Conservation (phyloP, 2,113 vertebrate species). For the Empidonax traillii region DNA sequence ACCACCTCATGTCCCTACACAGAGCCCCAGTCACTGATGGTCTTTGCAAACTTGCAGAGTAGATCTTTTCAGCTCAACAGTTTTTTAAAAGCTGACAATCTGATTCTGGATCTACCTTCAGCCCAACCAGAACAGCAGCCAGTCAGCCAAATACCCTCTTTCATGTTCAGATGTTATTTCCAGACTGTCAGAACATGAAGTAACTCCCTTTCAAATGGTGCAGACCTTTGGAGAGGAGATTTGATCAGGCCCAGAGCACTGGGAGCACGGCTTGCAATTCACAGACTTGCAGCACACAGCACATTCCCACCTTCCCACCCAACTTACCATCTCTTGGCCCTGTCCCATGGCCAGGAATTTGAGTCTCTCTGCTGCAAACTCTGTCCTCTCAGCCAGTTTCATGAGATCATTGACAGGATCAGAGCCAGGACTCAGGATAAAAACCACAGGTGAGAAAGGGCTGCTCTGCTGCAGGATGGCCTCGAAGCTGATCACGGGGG, state of each 20-base stretch:
- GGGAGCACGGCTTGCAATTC: neutral
- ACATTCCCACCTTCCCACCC: neutral
- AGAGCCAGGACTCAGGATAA: conserved; percentile 93
- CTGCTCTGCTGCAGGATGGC: conserved; percentile 89
- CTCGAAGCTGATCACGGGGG: conserved; percentile 92
- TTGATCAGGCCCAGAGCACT: neutral
- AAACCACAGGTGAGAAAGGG: conserved; percentile 89
- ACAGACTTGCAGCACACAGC: neutral
- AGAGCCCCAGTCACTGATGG: neutral
- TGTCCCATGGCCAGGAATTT: conserved; percentile 97
- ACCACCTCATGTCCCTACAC: neutral
- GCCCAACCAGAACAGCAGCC: neutral
- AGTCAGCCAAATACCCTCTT: neutral
- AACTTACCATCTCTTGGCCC: conserved; percentile 90
- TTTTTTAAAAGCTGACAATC: neutral
- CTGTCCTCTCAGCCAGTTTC: conserved; percentile 86
- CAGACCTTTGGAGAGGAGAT: neutral
- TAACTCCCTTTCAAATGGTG: neutral
- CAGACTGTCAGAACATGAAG: neutral
- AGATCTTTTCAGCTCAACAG: neutral
- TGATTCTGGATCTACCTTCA: neutral
- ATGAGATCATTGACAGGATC: conserved; percentile 91
- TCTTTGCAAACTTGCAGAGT: neutral
- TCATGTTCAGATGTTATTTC: neutral
- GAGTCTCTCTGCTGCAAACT: conserved; percentile 85